Base-by-base conservation (phyloP, 2,888 invertebrate species). In the Lasioglossum figueresi region DNA sequence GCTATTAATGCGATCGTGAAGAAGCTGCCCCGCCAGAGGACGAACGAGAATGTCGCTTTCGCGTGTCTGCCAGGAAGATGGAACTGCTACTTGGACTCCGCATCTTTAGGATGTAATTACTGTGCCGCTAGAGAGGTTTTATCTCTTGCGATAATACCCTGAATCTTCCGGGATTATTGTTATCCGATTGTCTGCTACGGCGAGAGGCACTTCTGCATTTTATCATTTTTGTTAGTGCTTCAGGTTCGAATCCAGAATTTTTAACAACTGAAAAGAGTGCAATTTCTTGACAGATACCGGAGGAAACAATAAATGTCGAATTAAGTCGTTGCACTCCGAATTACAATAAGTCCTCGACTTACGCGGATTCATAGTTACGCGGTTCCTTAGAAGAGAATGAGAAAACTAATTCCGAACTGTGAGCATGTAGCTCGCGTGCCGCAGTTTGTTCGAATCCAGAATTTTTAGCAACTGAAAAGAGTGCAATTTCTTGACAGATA, bases 1-100 rank as follows among this genome's bases (percentile, higher is more conserved):
- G 43, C 79, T 77, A 86, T 86, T 85, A 86, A 82, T 83, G 79
- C 75, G 75, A 78, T 80, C 77, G 75, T 85, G 84, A 90, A 88
- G 71, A 74, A 45, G 45, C 72, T 73, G 34, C 70, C 56, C 88
- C 84, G 80, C n/a, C 73, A 34, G 72, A 63, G 37, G 37, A 59
- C 45, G 68, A 52, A 83, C 40, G 66, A 66, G 74, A 71, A 70
- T 45, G 74, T 72, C 82, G 71, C 37, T n/a, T 45, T 40, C 76
- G n/a, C n/a, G 40, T 59, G 59, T 37, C 37, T 73, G 72, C 31
- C 40, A 56, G 37, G 76, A 19, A 68, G 48, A 52, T 34, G 48
- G 76, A 52, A 19, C 31, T 37, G 45, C 68, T 66, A 68, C 68
- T 77, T 31, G 37, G 23, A 27, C 10, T 76, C n/a, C 23, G 66